Evolutionary conservation across 2,797 vertebrate genomes (phyloP).

Genomic region (Acestrorhynchus altus): DNA sequence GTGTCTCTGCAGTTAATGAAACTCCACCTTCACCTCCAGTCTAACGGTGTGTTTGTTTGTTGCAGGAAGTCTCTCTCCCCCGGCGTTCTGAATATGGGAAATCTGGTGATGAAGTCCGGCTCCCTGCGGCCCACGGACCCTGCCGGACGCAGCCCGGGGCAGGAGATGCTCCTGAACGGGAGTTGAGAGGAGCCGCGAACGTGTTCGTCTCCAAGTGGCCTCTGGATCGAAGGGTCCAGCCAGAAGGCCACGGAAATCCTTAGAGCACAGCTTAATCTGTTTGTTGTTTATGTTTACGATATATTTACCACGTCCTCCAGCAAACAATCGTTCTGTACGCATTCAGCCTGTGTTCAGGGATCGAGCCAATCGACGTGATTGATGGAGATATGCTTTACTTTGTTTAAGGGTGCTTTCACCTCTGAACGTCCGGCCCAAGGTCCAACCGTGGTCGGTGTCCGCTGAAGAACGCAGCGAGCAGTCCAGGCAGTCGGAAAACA

Average conservation of each 20-base stretch:
- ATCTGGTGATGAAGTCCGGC: slow-evolving; percentile 85
- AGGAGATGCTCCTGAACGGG: slow-evolving; percentile 89
- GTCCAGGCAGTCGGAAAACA: too few species aligned
- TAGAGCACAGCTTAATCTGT: slow-evolving; percentile 70
- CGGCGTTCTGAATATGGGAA: slow-evolving; percentile 80
- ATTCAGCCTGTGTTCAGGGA: not conserved
- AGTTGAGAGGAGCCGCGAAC: slow-evolving; percentile 76
- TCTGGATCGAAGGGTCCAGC: slow-evolving; percentile 13
- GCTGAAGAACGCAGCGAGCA: too few species aligned
- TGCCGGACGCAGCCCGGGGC: slow-evolving; percentile 80
- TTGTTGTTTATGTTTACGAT: not conserved
- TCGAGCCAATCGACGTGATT: not conserved
- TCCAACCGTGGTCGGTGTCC: too few species aligned
- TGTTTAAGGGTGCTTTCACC: not conserved
- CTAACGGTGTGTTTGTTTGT: not conserved
- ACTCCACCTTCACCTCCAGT: not conserved
- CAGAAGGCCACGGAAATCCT: slow-evolving; percentile 72
- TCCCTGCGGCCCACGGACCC: slow-evolving; percentile 79
- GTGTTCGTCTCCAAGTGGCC: slow-evolving; percentile 12
- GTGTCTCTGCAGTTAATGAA: too few species aligned
- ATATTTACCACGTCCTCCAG: not conserved
- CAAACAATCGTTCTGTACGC: not conserved
- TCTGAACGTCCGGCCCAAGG: too few species aligned
- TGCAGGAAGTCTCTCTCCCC: slow-evolving; percentile 87
- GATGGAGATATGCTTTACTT: not conserved